phyloP scores from a whole-genome alignment of 2,797 vertebrate species.

The Sebastiscus tertius region DNA sequence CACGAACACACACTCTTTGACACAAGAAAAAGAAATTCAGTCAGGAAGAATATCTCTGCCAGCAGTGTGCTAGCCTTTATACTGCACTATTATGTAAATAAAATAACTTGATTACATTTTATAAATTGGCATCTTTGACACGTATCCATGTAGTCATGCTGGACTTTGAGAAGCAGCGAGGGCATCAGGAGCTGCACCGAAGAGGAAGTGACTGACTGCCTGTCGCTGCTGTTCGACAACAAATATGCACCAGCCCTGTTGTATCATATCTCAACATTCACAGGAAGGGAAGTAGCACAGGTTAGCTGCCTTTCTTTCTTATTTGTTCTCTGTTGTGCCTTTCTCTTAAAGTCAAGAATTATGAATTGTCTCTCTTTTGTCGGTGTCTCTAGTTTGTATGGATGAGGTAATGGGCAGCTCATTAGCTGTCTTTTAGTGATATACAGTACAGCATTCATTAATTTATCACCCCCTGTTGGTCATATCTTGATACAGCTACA shows the following conservation, averaged over 20 bases:
- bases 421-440: neutral
- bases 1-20: neutral
- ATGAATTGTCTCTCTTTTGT: neutral
- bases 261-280: constrained; percentile 20
- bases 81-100: constrained; percentile 32
- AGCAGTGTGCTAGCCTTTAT: constrained; percentile 21
- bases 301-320: constrained; percentile 15
- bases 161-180: constrained; percentile 40
- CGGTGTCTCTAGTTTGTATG: neutral
- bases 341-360: neutral
- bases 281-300: constrained; percentile 24
- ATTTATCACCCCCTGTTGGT: neutral
- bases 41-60: constrained; percentile 26
- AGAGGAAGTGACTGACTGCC: constrained; percentile 43
- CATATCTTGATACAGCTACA: neutral
- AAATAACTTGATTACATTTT: neutral
- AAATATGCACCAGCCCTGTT: constrained; percentile 42
- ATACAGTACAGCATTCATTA: neutral
- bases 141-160: constrained; percentile 27
- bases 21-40: neutral
- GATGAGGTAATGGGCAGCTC: neutral
- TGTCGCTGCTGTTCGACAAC: constrained; percentile 48
- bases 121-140: constrained; percentile 8
- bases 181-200: constrained; percentile 29
- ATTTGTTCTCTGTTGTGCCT: neutral